Base-by-base conservation (phyloP, 2,797 vertebrate genomes). In the Eleutherodactylus coqui region DNA sequence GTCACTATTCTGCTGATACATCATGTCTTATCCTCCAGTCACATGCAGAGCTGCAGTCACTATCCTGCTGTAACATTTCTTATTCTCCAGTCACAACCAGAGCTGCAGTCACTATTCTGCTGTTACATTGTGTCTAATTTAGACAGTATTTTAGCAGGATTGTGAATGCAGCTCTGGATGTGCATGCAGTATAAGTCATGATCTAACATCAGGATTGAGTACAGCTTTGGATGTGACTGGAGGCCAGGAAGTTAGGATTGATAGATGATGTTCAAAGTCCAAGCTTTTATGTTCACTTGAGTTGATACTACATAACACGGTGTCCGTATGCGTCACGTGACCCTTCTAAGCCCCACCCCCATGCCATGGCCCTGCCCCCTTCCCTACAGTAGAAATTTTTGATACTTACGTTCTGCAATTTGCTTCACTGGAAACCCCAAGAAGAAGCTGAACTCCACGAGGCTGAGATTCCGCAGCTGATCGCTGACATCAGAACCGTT, bases 381-480 rank as follows among this genome's bases (percentile, higher is more conserved):
- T n/a, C 82, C 41, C 10, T 16, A 7, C 8, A 41, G 19, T 21
- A 38, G 67, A 1, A 53, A 16, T 32, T 2, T 29, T 32, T 32
- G 9, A 36, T 85, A 93, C 97, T 91, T 93, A 99, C 98, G 97
- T 89, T 99, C 98, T 45, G 98, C 97, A 0, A 98, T 96, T 91
- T 98, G 97, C 87, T 96, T 93, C 60, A 93, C 95, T 0, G 98
- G 98, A 91, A 96, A 99, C 10, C 97, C 97, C 62, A 99, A 88
- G 82, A 98, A 99, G 94, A 98, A 99, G 90, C 97, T 99, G 95
- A 99, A 99, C 92, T 99, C 98, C 47, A 99, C 98, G 89, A 95
- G 89, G 0, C 94, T 98, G 86, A 99, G 93, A 91, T 96, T 97
- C 89, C 97, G 94, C 84, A 99, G 93, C 88, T 96, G 95, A 77